These are phyloP conservation scores for Poecilia wingei DNA, from an alignment of 2,797 vertebrate genomes.

Conservation along the genomic window DNA sequence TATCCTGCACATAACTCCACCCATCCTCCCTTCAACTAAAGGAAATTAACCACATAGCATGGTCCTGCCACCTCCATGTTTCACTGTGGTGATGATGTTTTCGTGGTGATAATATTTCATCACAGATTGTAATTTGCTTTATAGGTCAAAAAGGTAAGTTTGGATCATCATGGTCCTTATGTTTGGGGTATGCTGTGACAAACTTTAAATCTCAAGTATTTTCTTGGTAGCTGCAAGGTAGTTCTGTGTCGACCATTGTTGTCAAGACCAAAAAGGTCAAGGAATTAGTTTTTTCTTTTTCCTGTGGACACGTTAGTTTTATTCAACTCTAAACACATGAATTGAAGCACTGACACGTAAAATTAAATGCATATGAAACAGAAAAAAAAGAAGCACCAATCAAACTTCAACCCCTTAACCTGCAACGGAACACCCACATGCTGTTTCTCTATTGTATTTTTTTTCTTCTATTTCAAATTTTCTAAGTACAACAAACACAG, in stretches of 20 bases:
- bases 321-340: background rate
- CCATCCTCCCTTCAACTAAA: background rate
- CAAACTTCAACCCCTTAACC: background rate
- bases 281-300: background rate
- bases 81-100: background rate
- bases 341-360: background rate
- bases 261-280: background rate
- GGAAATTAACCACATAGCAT: background rate
- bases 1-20: background rate
- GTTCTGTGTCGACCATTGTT: background rate
- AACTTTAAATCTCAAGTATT: background rate
- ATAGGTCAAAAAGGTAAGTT: background rate
- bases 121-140: background rate
- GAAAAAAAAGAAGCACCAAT: background rate
- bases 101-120: background rate
- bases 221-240: background rate
- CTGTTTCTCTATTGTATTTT: no score
- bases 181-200: background rate
- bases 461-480: background rate
- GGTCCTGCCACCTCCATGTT: background rate
- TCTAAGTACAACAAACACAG: background rate
- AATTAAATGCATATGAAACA: background rate
- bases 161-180: background rate
- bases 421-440: no score
- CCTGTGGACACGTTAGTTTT: background rate